Conservation (phyloP, 2,797 vertebrate genomes). For the Poecile montanus region DNA sequence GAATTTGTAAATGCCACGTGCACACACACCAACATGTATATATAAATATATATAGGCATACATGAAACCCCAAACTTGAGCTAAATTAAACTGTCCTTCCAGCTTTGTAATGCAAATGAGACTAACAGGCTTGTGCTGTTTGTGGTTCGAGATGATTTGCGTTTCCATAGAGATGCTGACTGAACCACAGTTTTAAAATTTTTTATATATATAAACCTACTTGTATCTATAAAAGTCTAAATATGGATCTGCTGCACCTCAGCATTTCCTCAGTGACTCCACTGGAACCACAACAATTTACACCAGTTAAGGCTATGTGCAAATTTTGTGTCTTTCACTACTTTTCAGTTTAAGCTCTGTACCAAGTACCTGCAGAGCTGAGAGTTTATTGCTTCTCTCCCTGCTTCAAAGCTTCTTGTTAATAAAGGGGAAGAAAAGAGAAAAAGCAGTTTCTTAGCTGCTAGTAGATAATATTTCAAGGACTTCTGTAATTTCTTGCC, state of each 20-base stretch:
- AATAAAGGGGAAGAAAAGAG: background rate
- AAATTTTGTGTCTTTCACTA: constrained; percentile 3
- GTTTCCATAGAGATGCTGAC: constrained; percentile 54
- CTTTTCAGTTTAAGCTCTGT: background rate
- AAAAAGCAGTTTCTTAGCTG: background rate
- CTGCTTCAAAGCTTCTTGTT: background rate
- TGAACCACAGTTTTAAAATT: constrained; percentile 23
- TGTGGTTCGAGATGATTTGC: constrained; percentile 24
- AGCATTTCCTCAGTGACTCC: constrained; percentile 25
- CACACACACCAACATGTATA: background rate
- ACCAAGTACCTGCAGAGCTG: background rate
- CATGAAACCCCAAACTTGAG: constrained; percentile 18
- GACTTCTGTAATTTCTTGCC: background rate
- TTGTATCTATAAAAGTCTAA: constrained; percentile 50
- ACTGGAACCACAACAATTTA: constrained; percentile 12
- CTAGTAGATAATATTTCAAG: background rate
- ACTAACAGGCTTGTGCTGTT: constrained; percentile 39
- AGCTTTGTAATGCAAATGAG: constrained; percentile 55
- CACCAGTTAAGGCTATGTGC: background rate
- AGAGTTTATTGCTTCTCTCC: background rate
- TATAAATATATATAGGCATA: background rate
- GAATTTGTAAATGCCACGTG: constrained; percentile 20
- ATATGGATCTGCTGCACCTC: constrained; percentile 14
- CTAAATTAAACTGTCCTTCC: constrained; percentile 31
- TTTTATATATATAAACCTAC: constrained; percentile 26